phyloP scores from a whole-genome alignment of 2,888 invertebrate species.

The Willowsia nigromaculata region DNA sequence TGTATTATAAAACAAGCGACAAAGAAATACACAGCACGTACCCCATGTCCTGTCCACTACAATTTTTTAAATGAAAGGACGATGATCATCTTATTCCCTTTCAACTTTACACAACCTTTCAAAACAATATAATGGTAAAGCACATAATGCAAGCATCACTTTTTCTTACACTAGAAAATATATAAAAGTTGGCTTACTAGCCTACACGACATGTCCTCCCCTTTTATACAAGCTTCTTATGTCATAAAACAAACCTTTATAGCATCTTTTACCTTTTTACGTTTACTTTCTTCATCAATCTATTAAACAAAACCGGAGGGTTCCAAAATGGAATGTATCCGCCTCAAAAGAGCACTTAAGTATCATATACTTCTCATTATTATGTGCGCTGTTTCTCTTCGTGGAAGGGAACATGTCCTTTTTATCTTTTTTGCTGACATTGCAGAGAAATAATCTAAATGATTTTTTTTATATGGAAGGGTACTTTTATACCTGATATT shows the following conservation, averaged over 20 bases:
- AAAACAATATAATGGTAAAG: not conserved
- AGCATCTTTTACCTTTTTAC: slow-evolving; percentile 1
- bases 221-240: not conserved
- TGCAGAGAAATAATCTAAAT: not conserved
- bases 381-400: not conserved
- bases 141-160: not conserved
- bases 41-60: slow-evolving; percentile 55
- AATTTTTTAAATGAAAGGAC: slow-evolving; percentile 34
- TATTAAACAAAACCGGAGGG: slow-evolving; percentile 60
- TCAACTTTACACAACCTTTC: not conserved
- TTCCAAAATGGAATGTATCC: slow-evolving; percentile 54
- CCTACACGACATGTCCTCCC: not conserved
- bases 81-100: slow-evolving; percentile 31
- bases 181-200: not conserved
- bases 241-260: slow-evolving; percentile 8
- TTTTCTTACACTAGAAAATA: no score
- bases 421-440: slow-evolving; percentile 10
- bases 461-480: not conserved
- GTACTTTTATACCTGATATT: not conserved
- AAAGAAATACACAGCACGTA: slow-evolving; percentile 53
- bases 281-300: slow-evolving; percentile 53
- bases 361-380: not conserved
- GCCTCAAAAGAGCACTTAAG: slow-evolving; percentile 19
- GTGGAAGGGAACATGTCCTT: not conserved
- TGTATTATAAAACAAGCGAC: slow-evolving; percentile 59